These are phyloP conservation scores for Oreochromis aureus DNA, from an alignment of 2,113 vertebrate species.

Conservation along the genomic window DNA sequence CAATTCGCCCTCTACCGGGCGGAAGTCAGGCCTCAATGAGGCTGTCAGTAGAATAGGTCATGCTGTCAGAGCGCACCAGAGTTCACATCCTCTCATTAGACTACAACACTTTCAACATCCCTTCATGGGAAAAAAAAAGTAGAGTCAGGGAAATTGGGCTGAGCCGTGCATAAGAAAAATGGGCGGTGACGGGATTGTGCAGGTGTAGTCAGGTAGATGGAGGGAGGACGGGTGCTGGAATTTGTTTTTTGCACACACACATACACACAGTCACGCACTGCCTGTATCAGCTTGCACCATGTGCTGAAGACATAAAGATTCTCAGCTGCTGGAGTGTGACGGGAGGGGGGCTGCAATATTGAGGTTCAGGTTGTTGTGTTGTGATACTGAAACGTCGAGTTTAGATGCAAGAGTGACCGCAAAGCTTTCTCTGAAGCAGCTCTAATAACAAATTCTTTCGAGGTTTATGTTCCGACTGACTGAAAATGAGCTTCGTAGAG, in stretches of 20 bases:
- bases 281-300: conserved; percentile 19
- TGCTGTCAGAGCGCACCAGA: conserved; percentile 63
- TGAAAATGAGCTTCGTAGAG: background rate
- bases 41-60: conserved; percentile 55
- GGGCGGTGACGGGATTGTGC: conserved; percentile 7
- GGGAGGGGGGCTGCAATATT: background rate
- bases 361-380: background rate
- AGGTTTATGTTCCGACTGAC: background rate
- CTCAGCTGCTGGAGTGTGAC: conserved; percentile 30
- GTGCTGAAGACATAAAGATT: conserved; percentile 47
- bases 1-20: conserved; percentile 72
- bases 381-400: background rate
- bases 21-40: conserved; percentile 67
- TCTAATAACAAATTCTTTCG: background rate
- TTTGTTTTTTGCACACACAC: background rate
- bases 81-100: conserved; percentile 70
- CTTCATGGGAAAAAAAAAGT: background rate
- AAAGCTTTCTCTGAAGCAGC: background rate
- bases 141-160: conserved; percentile 20
- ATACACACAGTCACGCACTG: background rate
- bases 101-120: conserved; percentile 37
- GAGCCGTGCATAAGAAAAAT: background rate
- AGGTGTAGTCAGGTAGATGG: conserved; percentile 27
- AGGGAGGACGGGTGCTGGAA: background rate
- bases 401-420: background rate